A percentile compares a stretch with the other conserved stretches of the same genome.
Evolutionary conservation across 1,140 invertebrate genomes (phyloP).

Genomic region (Mizuhopecten yessoensis): DNA sequence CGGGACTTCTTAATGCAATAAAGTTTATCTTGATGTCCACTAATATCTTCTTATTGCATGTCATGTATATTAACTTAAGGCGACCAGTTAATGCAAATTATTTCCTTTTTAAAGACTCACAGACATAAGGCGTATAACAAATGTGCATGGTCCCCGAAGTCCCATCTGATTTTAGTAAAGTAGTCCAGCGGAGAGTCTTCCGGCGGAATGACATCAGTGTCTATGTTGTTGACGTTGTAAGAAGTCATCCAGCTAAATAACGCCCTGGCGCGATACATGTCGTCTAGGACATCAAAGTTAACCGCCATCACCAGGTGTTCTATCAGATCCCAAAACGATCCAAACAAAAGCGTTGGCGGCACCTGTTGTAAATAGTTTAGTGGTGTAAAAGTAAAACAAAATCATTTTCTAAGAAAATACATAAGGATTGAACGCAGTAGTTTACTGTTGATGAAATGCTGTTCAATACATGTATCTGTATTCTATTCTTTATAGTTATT

Average conservation of each 20-base stretch:
- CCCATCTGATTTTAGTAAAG: constrained; percentile 50
- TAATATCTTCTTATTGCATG: too few relatives aligned
- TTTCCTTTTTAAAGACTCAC: constrained; percentile 29
- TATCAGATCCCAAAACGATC: constrained; percentile 52
- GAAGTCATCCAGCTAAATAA: constrained; percentile 55
- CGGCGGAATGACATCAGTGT: constrained; percentile 49
- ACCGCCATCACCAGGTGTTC: constrained; percentile 51
- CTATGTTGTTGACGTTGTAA: constrained; percentile 50
- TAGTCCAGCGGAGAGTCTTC: constrained; percentile 53
- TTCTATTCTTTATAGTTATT: too few relatives aligned
- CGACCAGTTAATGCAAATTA: not conserved
- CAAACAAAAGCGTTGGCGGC: constrained; percentile 50
- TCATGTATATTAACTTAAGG: too few relatives aligned
- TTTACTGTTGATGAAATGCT: too few relatives aligned
- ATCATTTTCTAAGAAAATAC: too few relatives aligned
- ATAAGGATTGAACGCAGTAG: too few relatives aligned
- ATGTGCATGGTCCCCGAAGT: constrained; percentile 54
- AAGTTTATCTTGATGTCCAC: too few relatives aligned
- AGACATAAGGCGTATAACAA: constrained; percentile 54
- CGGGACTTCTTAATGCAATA: too few relatives aligned
- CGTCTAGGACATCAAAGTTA: constrained; percentile 54
- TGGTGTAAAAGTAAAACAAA: too few relatives aligned
- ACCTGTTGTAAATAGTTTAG: not conserved
- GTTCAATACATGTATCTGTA: too few relatives aligned
- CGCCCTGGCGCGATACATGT: constrained; percentile 47